Conservation (phyloP, 2,797 vertebrate species). For the Lagodon rhomboides region DNA sequence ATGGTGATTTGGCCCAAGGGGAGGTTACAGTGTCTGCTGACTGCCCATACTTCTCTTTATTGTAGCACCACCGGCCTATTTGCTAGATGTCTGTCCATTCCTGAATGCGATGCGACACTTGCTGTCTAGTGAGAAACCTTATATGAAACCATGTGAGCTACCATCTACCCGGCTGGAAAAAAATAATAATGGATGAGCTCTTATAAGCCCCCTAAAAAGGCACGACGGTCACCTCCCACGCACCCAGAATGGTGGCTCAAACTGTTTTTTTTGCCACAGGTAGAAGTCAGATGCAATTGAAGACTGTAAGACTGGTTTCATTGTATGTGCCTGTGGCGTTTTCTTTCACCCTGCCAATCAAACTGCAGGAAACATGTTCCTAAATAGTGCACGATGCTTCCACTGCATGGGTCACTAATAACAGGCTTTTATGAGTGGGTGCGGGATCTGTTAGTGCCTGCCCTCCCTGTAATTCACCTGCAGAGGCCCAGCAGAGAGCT, state of each 20-base stretch:
- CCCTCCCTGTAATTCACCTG: slow-evolving; percentile 63
- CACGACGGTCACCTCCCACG: slow-evolving; percentile 28
- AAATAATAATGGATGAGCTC: slow-evolving; percentile 31
- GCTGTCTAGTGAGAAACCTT: slow-evolving; percentile 67
- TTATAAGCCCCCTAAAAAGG: slow-evolving; percentile 41
- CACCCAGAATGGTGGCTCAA: slow-evolving; percentile 36
- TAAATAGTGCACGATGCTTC: slow-evolving; percentile 50
- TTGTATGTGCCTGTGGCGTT: slow-evolving; percentile 47
- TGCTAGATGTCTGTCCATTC: slow-evolving; percentile 57
- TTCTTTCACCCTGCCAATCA: slow-evolving; percentile 59
- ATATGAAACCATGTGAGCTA: slow-evolving; percentile 49
- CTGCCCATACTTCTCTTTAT: slow-evolving; percentile 42
- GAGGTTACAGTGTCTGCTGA: slow-evolving; percentile 60
- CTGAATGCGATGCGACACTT: slow-evolving; percentile 77
- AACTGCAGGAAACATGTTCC: slow-evolving; percentile 49
- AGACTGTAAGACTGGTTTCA: slow-evolving; percentile 38
- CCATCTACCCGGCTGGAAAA: slow-evolving; percentile 30
- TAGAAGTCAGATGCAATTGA: slow-evolving; percentile 30
- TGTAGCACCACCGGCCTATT: slow-evolving; percentile 51
- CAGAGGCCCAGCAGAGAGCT: slow-evolving; percentile 49
- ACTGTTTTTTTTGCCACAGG: slow-evolving; percentile 31
- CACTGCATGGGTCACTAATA: slow-evolving; percentile 68
- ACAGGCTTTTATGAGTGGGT: slow-evolving; percentile 58
- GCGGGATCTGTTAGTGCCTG: slow-evolving; percentile 18
- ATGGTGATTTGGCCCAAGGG: slow-evolving; percentile 62